phyloP scores from a whole-genome alignment of 2,797 vertebrate genomes.

The Etheostoma nigrum region DNA sequence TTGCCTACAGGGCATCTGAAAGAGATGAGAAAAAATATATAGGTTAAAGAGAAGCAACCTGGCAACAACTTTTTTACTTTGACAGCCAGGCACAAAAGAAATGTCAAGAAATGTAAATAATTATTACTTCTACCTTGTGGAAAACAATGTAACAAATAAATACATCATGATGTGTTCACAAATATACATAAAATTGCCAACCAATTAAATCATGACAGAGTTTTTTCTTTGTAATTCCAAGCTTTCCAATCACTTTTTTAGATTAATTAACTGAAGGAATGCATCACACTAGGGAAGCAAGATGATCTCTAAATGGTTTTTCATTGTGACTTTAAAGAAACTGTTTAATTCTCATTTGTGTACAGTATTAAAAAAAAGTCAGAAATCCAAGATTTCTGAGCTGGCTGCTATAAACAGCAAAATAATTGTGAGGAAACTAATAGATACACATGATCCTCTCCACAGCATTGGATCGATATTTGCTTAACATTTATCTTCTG shows the following conservation, averaged over 20 bases:
- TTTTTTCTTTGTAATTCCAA: neutral
- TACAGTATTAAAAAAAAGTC: neutral
- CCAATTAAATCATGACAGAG: neutral
- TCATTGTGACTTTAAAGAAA: neutral
- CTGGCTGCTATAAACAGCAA: neutral
- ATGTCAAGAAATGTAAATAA: neutral
- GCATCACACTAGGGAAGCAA: neutral
- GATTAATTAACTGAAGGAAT: neutral
- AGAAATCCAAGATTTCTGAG: neutral
- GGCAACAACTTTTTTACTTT: neutral
- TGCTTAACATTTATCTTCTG: neutral
- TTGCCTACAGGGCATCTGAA: conserved; percentile 88
- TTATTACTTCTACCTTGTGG: neutral
- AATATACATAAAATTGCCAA: neutral
- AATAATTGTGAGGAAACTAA: neutral
- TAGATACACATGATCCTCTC: neutral
- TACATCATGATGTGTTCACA: neutral
- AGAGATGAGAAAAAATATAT: conserved; percentile 17
- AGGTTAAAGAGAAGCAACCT: neutral
- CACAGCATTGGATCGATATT: neutral
- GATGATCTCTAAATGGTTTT: neutral
- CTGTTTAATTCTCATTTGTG: neutral
- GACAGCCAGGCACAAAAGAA: neutral
- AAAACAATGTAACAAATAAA: neutral
- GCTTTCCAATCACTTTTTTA: neutral